A percentile compares a stretch with the other conserved stretches of the same genome.
phyloP scores from a whole-genome alignment of 2,113 vertebrate species.

The Platanista minor region DNA sequence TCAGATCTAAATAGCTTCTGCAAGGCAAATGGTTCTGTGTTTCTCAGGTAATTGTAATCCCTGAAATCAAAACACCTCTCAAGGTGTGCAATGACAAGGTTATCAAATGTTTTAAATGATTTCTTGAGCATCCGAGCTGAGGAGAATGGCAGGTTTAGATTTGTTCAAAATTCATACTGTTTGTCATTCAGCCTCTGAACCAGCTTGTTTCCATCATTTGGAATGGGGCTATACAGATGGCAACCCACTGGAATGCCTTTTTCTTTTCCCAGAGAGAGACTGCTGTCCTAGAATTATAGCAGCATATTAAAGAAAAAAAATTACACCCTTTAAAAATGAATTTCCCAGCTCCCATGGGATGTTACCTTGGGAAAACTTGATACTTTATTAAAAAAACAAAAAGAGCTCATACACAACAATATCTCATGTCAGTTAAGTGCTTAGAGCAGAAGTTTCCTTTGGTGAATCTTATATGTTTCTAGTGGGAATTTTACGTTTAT shows the following conservation, averaged over 20 bases:
- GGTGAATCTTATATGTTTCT: background rate
- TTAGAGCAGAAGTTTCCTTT: constrained; percentile 27
- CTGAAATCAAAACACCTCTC: constrained; percentile 56
- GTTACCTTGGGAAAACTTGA: constrained; percentile 30
- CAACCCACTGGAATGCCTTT: constrained; percentile 45
- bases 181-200: constrained; percentile 55
- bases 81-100: constrained; percentile 21
- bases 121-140: constrained; percentile 47
- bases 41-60: constrained; percentile 61
- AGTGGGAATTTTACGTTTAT: constrained; percentile 4
- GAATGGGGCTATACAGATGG: constrained; percentile 53
- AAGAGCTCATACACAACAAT: background rate
- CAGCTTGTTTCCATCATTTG: constrained; percentile 56
- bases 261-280: background rate
- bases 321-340: constrained; percentile 41
- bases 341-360: background rate
- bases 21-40: constrained; percentile 53
- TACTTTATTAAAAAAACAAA: constrained; percentile 33
- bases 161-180: constrained; percentile 69
- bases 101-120: constrained; percentile 61
- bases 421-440: background rate
- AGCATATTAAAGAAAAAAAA: constrained; percentile 50
- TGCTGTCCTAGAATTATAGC: constrained; percentile 47
- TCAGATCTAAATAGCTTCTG: constrained; percentile 58
- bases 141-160: constrained; percentile 57